Evolutionary conservation across 35 echinoderm and acorn worm genomes (phyloP).

Genomic region (Apostichopus japonicus): DNA sequence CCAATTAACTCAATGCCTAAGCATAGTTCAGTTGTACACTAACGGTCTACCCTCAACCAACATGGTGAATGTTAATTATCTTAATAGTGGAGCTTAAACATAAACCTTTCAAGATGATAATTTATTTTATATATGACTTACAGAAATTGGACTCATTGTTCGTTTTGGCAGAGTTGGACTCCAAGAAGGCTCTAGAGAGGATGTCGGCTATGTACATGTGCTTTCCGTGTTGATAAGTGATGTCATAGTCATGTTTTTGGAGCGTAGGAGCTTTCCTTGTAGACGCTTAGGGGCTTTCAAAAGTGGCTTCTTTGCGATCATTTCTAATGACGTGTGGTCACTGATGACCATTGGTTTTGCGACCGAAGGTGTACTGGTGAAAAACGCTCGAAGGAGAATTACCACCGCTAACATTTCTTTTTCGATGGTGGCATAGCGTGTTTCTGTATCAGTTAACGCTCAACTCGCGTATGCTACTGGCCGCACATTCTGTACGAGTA

Average conservation of each 20-base stretch:
- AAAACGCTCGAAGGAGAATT: slow-evolving; percentile 27
- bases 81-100: too few species aligned
- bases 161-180: background rate
- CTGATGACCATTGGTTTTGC: background rate
- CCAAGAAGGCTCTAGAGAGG: slow-evolving; percentile 9
- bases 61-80: too few species aligned
- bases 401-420: slow-evolving; percentile 56
- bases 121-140: too few species aligned
- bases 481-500: background rate
- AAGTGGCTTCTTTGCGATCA: background rate
- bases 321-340: slow-evolving; percentile 28
- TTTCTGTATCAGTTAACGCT: slow-evolving; percentile 7
- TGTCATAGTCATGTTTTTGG: background rate
- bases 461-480: slow-evolving; percentile 34
- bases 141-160: too few species aligned
- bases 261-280: background rate
- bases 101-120: too few species aligned
- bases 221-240: background rate
- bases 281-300: background rate
- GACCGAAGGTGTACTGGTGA: slow-evolving; percentile 45
- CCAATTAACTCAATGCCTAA: too few species aligned
- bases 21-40: too few species aligned
- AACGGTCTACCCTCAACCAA: too few species aligned
- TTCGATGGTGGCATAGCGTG: slow-evolving; percentile 46
- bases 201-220: background rate